phyloP scores from a whole-genome alignment of 2,888 invertebrate genomes.

The Luperina nickerlii region DNA sequence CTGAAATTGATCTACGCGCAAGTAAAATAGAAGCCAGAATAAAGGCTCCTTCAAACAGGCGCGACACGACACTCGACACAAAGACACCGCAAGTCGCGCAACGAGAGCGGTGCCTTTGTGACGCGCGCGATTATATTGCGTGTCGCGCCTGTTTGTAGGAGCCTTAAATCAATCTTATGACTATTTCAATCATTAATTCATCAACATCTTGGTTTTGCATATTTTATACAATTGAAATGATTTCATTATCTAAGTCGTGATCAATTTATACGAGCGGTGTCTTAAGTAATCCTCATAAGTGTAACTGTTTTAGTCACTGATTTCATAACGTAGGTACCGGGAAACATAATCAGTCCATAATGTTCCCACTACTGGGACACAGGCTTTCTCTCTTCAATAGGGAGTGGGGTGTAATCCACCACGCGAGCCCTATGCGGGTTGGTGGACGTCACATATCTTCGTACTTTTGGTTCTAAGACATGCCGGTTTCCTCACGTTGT shows the following conservation, averaged over 20 bases:
- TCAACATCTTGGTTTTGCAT: conserved; percentile 12
- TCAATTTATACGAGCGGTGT: conserved; percentile 11
- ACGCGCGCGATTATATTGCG: too few species aligned
- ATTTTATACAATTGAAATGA: conserved; percentile 14
- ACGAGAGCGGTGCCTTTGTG: too few species aligned
- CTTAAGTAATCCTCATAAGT: neutral
- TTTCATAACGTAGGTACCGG: neutral
- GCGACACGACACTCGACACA: too few species aligned
- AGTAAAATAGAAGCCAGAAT: conserved; percentile 10
- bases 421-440: neutral
- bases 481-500: too few species aligned
- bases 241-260: conserved; percentile 26
- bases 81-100: too few species aligned
- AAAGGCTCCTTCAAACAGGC: too few species aligned
- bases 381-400: neutral
- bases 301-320: neutral
- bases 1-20: conserved; percentile 9
- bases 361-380: neutral
- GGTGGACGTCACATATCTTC: too few species aligned
- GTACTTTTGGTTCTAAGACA: too few species aligned
- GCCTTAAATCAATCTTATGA: conserved; percentile 15
- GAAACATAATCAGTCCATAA: neutral
- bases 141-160: too few species aligned
- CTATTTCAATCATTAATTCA: conserved; percentile 7
- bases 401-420: neutral